A percentile compares a stretch with the other conserved stretches of the same genome.
phyloP scores from a whole-genome alignment of 1,140 invertebrate species.

The Halyomorpha halys region DNA sequence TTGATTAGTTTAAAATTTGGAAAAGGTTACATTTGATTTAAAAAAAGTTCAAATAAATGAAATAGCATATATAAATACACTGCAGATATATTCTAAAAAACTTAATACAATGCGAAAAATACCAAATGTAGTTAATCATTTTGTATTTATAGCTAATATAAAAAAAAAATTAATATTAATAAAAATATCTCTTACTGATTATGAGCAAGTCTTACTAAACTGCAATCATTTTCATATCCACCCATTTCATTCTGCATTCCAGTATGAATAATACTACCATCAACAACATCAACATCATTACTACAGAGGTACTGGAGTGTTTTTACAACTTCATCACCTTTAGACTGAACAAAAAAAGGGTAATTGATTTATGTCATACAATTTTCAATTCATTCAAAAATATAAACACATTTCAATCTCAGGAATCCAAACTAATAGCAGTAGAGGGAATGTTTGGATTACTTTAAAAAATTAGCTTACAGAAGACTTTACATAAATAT shows the following conservation, averaged over 20 bases:
- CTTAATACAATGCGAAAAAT: too few species aligned
- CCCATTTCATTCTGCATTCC: constrained; percentile 94
- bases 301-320: constrained; percentile 89
- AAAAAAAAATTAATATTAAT: background rate
- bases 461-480: too few species aligned
- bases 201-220: constrained; percentile 72
- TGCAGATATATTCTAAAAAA: too few species aligned
- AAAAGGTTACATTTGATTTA: too few species aligned
- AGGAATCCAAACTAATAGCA: too few species aligned
- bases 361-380: background rate
- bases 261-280: constrained; percentile 92
- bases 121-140: too few species aligned
- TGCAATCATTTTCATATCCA: constrained; percentile 98
- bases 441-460: too few species aligned
- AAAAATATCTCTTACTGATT: constrained; percentile 62
- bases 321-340: constrained; percentile 78
- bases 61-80: too few species aligned
- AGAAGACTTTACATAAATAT: too few species aligned
- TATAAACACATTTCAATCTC: constrained; percentile 3
- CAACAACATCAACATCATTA: constrained; percentile 89
- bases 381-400: background rate
- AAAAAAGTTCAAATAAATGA: too few species aligned
- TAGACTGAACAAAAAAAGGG: constrained; percentile 46
- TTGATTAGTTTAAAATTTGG: too few species aligned
- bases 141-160: too few species aligned